Conservation (phyloP, 2,888 invertebrate genomes). For the Lomographa bimaculata region DNA sequence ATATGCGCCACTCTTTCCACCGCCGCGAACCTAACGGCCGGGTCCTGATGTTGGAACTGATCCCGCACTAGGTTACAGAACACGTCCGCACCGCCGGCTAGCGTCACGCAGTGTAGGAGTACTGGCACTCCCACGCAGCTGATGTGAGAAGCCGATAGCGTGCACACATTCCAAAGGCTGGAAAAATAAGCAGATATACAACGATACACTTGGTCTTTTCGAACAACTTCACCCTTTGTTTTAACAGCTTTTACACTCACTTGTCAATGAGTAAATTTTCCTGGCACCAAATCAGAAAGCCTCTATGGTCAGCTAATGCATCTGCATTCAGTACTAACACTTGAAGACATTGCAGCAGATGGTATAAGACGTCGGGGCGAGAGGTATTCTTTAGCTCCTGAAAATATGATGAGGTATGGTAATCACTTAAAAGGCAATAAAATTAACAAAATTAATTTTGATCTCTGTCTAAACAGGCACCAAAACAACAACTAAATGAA, state of each 20-base stretch:
- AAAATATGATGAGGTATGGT: too few relatives aligned
- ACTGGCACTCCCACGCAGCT: constrained; percentile 96
- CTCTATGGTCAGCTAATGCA: constrained; percentile 94
- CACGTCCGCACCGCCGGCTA: constrained; percentile 96
- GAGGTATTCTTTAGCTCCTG: constrained; percentile 91
- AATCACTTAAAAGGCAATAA: too few relatives aligned
- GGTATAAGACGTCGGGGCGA: constrained; percentile 96
- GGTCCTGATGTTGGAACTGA: constrained; percentile 95
- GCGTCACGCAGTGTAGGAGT: constrained; percentile 96
- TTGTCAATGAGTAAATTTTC: constrained; percentile 97
- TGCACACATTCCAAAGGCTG: constrained; percentile 96
- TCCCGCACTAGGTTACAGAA: constrained; percentile 98
- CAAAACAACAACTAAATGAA: too few relatives aligned
- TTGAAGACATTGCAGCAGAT: constrained; percentile 95
- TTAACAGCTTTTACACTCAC: constrained; percentile 81
- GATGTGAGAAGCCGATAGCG: constrained; percentile 96
- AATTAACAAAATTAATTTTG: too few relatives aligned
- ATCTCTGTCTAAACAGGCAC: too few relatives aligned
- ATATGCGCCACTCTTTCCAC: constrained; percentile 97
- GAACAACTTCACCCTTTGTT: too few relatives aligned
- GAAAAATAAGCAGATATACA: too few relatives aligned
- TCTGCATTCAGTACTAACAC: constrained; percentile 96
- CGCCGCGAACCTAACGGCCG: constrained; percentile 95
- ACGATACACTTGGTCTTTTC: too few relatives aligned
- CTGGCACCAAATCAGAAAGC: constrained; percentile 98